These are phyloP conservation scores for Mythimna vitellina DNA, from an alignment of 2,888 invertebrate genomes.

Conservation along the genomic window DNA sequence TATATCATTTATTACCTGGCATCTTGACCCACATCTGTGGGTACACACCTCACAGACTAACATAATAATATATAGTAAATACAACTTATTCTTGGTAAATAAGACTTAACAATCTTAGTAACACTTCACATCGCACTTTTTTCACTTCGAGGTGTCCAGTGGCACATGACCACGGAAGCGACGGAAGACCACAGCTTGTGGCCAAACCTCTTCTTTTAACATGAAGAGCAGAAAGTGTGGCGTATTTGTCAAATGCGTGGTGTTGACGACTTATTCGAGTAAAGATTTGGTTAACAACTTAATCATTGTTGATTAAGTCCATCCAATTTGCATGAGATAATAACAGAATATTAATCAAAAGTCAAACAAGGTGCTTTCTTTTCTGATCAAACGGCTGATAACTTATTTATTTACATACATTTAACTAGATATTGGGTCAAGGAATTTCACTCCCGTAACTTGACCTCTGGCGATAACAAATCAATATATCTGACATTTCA, in stretches of 20 bases:
- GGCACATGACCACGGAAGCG: no score
- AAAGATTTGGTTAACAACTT: slow-evolving; percentile 27
- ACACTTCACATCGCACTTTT: no score
- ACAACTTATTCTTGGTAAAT: no score
- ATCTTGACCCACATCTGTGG: no score
- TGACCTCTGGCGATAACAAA: slow-evolving; percentile 83
- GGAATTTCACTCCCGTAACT: slow-evolving; percentile 72
- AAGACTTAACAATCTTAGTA: no score
- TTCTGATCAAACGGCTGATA: slow-evolving; percentile 63
- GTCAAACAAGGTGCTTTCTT: slow-evolving; percentile 63
- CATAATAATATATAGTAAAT: no score
- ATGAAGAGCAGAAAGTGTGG: no score
- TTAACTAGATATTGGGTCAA: slow-evolving; percentile 68
- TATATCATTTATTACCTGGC: no score
- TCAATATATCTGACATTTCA: slow-evolving; percentile 88
- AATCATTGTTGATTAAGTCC: slow-evolving; percentile 25
- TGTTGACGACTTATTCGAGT: slow-evolving; percentile 15
- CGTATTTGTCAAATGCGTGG: slow-evolving; percentile 21
- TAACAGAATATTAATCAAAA: slow-evolving; percentile 55
- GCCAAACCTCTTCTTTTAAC: no score
- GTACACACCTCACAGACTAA: no score
- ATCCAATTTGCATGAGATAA: slow-evolving; percentile 56
- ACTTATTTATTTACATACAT: slow-evolving; percentile 73
- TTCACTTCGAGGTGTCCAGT: no score
- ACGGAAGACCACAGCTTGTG: no score